Evolutionary conservation across 2,797 vertebrate genomes (phyloP).

Genomic region (Danio tinwini): DNA sequence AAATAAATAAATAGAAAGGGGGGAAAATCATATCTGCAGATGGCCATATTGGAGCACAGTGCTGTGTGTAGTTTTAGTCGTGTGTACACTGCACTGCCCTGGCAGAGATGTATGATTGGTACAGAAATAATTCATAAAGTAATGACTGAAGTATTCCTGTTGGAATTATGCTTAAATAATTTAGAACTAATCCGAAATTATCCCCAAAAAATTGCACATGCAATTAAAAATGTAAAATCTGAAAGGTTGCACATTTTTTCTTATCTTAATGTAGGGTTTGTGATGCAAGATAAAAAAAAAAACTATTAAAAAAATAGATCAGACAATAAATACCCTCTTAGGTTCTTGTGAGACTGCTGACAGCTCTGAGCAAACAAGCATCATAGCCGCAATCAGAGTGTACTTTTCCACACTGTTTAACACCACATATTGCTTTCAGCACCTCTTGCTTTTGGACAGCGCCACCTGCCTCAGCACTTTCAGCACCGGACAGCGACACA

Average conservation of each 20-base stretch:
- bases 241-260: neutral
- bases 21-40: slow-evolving; percentile 22
- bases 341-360: slow-evolving; percentile 52
- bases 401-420: slow-evolving; percentile 36
- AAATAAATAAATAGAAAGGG: slow-evolving; percentile 34
- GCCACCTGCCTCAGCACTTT: slow-evolving; percentile 41
- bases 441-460: slow-evolving; percentile 52
- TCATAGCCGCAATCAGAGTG: slow-evolving; percentile 52
- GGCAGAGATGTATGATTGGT: neutral
- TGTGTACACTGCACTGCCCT: neutral
- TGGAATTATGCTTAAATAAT: neutral
- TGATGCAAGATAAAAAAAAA: neutral
- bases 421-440: slow-evolving; percentile 49
- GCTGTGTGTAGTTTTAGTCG: neutral
- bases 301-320: neutral
- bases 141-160: neutral
- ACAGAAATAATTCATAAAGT: neutral
- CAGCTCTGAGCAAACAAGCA: slow-evolving; percentile 58
- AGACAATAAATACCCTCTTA: slow-evolving; percentile 19
- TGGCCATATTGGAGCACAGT: slow-evolving; percentile 16
- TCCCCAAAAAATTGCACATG: neutral
- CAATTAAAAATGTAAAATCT: neutral
- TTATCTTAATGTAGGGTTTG: slow-evolving; percentile 11
- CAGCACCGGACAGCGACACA: slow-evolving; percentile 42
- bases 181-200: neutral